Evolutionary conservation across 1,140 invertebrate species (phyloP).

Genomic region (Polyergus mexicanus): DNA sequence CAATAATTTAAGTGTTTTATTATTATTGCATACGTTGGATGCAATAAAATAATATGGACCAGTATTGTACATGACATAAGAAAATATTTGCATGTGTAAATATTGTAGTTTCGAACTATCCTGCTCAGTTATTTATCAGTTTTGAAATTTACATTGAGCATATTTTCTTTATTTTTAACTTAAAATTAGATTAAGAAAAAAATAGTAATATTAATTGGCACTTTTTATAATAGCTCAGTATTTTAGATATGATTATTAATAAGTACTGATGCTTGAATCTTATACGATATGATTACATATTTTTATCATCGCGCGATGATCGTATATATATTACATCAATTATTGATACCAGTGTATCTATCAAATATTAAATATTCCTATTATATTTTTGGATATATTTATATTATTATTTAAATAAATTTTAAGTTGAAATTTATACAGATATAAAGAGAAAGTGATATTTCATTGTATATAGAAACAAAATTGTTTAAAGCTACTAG

Average conservation of each 20-base stretch:
- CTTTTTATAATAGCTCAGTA: constrained; percentile 3
- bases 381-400: not conserved
- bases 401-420: constrained; percentile 3
- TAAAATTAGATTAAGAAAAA: constrained; percentile 1
- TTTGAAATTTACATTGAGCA: not conserved
- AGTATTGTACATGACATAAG: constrained; percentile 52
- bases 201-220: constrained; percentile 1
- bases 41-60: constrained; percentile 35
- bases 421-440: not conserved
- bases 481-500: constrained; percentile 17
- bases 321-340: not conserved
- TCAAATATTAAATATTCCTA: not conserved
- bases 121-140: constrained; percentile 44
- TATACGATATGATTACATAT: not conserved
- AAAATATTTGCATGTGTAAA: constrained; percentile 52
- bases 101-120: constrained; percentile 40
- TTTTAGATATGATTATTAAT: constrained; percentile 27
- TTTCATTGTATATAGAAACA: not conserved
- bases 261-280: not conserved
- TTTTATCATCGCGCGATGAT: not conserved
- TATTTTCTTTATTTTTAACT: constrained; percentile 1
- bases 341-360: constrained; percentile 1
- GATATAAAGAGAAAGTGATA: not conserved
- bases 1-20: not conserved
- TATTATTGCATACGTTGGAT: constrained; percentile 19